These are phyloP conservation scores for Sarcoramphus papa DNA, from an alignment of 2,797 vertebrate genomes.

Conservation along the genomic window DNA sequence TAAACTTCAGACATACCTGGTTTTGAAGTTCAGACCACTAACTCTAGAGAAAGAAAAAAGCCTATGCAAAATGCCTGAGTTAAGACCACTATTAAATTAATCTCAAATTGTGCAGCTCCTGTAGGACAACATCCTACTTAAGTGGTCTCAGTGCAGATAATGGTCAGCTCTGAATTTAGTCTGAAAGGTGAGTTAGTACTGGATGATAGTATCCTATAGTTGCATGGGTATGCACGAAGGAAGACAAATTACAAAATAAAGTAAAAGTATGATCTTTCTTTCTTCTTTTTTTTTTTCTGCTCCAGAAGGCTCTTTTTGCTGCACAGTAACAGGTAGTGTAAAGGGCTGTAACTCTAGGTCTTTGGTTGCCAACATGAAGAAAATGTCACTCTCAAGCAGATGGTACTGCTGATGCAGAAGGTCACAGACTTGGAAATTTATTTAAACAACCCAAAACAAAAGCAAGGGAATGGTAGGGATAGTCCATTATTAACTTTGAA, in stretches of 20 bases:
- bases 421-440: slow-evolving; percentile 19
- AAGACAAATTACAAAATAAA: neutral
- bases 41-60: neutral
- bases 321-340: neutral
- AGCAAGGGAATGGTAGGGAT: neutral
- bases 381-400: slow-evolving; percentile 51
- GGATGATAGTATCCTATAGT: neutral
- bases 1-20: neutral
- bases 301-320: neutral
- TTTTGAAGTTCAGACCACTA: neutral
- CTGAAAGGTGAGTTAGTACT: neutral
- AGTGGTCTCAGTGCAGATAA: neutral
- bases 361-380: slow-evolving; percentile 29
- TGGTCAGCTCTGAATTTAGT: neutral
- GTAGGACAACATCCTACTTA: neutral
- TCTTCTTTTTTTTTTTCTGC: neutral
- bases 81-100: neutral
- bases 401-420: slow-evolving; percentile 34
- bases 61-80: neutral
- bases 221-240: neutral
- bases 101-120: neutral
- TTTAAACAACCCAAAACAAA: slow-evolving; percentile 6
- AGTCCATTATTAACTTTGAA: neutral
- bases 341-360: neutral
- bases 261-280: neutral